Conservation (phyloP, 2,888 invertebrate species). For the Hololepta plana region DNA sequence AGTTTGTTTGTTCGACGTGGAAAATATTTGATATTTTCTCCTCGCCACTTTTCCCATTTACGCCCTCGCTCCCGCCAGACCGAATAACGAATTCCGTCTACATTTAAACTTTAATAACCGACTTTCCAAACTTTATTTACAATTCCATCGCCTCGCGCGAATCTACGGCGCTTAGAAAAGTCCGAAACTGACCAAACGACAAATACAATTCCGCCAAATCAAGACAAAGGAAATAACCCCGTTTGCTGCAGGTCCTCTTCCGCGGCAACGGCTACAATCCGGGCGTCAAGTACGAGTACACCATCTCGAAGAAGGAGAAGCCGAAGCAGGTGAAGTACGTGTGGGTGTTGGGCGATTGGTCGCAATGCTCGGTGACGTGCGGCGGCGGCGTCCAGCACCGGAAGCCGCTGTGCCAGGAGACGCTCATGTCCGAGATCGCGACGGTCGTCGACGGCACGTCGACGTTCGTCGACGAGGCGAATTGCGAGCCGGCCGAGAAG, state of each 20-base stretch:
- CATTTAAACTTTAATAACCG: too few species aligned
- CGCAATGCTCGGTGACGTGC: slow-evolving; percentile 57
- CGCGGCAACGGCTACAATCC: slow-evolving; percentile 58
- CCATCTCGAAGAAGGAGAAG: slow-evolving; percentile 43
- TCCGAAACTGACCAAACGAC: too few species aligned
- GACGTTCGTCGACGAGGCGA: slow-evolving; percentile 21
- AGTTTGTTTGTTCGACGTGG: too few species aligned
- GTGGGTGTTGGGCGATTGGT: slow-evolving; percentile 71
- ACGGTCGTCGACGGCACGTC: slow-evolving; percentile 25
- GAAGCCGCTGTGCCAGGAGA: slow-evolving; percentile 29
- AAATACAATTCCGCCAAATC: too few species aligned
- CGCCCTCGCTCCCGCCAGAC: too few species aligned
- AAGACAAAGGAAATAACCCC: too few species aligned
- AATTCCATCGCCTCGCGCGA: too few species aligned
- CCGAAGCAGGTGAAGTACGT: slow-evolving; percentile 38
- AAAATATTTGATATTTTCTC: too few species aligned
- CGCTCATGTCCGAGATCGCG: slow-evolving; percentile 24
- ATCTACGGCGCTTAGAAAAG: too few species aligned
- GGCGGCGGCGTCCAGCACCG: slow-evolving; percentile 54
- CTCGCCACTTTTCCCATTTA: too few species aligned
- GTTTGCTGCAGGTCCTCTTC: slow-evolving; percentile 57
- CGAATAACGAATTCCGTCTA: too few species aligned
- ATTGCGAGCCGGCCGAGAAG: slow-evolving; percentile 21
- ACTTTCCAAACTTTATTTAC: too few species aligned
- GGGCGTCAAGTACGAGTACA: slow-evolving; percentile 72